Percentiles rank a stretch among this genome's conserved stretches.
phyloP scores from a whole-genome alignment of 2,797 vertebrate genomes.

The Sciaenops ocellatus region DNA sequence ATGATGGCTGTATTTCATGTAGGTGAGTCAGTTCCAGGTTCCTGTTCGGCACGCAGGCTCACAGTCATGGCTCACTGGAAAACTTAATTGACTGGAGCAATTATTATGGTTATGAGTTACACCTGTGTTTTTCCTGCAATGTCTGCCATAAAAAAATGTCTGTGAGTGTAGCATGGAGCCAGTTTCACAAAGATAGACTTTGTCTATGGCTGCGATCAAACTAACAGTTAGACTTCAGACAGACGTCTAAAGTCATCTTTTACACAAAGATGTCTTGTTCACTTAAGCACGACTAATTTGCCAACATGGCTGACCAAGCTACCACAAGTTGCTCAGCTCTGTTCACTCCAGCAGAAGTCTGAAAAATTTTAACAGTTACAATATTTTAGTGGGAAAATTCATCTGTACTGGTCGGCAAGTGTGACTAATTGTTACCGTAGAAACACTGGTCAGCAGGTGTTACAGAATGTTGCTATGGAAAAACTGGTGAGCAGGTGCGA shows the following conservation, averaged over 20 bases:
- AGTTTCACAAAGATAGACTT: neutral
- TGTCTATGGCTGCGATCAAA: neutral
- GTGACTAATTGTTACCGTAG: too few relatives aligned
- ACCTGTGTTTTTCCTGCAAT: constrained; percentile 25
- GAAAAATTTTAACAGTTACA: neutral
- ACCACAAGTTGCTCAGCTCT: neutral
- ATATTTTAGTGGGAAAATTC: neutral
- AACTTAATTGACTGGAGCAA: constrained; percentile 17
- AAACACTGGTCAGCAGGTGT: too few relatives aligned
- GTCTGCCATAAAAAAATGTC: neutral
- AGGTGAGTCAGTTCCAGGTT: neutral
- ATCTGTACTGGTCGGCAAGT: too few relatives aligned
- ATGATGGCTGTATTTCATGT: constrained; percentile 17
- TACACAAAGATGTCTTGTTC: neutral
- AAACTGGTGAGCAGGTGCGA: too few relatives aligned
- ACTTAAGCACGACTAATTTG: neutral
- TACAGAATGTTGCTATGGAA: too few relatives aligned
- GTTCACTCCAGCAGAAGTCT: neutral
- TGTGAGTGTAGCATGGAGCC: neutral
- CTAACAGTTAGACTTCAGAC: neutral
- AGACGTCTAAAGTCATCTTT: neutral
- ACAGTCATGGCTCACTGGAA: constrained; percentile 8
- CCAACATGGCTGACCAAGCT: neutral
- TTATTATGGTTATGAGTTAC: constrained; percentile 14
- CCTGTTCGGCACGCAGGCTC: neutral